Conservation (phyloP, 2,888 invertebrate species). For the Tanytarsus gracilentus region DNA sequence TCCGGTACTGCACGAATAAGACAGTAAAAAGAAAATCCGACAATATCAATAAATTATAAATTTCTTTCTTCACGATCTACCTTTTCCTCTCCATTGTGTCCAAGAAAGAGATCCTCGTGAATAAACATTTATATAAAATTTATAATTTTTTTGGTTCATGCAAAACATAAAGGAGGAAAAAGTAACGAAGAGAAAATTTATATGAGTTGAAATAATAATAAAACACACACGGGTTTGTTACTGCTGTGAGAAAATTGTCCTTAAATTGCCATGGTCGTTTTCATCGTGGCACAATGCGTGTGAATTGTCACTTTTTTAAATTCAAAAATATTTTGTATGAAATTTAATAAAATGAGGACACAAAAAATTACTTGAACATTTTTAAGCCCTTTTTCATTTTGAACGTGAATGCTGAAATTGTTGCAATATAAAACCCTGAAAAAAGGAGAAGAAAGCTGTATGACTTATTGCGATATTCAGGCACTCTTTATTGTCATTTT, state of each 20-base stretch:
- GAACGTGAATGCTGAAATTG: conserved; percentile 1
- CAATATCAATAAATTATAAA: conserved; percentile 8
- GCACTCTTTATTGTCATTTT: conserved; percentile 26
- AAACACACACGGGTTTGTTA: conserved; percentile 19
- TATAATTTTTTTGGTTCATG: background rate
- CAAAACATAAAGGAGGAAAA: background rate
- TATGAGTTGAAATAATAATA: conserved; percentile 26
- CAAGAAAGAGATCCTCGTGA: background rate
- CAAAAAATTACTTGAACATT: no score
- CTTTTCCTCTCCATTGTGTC: background rate
- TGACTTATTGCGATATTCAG: conserved; percentile 26
- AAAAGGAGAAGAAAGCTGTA: no score
- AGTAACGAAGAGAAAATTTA: conserved; percentile 11
- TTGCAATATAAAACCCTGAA: conserved; percentile 27
- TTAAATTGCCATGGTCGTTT: background rate
- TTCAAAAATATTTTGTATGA: no score
- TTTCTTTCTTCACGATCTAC: background rate
- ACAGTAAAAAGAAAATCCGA: background rate
- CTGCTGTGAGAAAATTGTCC: no score
- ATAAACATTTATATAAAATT: conserved; percentile 12
- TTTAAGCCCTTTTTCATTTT: background rate
- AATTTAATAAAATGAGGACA: no score
- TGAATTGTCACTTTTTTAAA: background rate
- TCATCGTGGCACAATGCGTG: conserved; percentile 5
- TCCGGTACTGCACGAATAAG: no score